Base-by-base conservation (phyloP, 2,797 vertebrate species). In the Acanthiza pusilla region DNA sequence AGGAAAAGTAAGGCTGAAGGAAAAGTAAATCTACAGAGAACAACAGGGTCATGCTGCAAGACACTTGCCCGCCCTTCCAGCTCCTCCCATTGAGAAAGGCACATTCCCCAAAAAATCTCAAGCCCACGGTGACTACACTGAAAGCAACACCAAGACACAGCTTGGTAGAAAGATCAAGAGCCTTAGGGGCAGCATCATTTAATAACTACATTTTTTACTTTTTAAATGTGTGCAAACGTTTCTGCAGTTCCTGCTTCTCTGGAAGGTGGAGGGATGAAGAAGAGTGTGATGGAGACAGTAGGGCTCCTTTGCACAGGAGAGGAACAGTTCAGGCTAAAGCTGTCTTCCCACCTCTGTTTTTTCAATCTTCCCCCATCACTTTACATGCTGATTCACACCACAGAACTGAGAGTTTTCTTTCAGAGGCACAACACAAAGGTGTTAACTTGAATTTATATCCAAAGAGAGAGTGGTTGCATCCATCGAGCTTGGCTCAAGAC, bases 251-350 rank as follows among this genome's bases (percentile, higher is more conserved):
- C 74, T 47, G 34, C 26, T 48, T 60, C 22, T 47, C 36, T 63
- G 30, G 8, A 40, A 45, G 22, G 32, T 11, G 19, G 27, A 87
- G 5, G 23, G 47, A 54, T 14, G 16, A 23, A 54, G 22, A 16
- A 18, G 18, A 81, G 5, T 2, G 22, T 2, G 21, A 67, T 27
- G 32, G 13, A 13, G 23, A n/a, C 11, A 71, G 36, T 0, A 22
- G 7, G 15, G 19, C 22, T 62, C 12, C 71, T 58, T 50, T 34
- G 29, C 29, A 55, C 15, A 30, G 34, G 21, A 27, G 0, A 42
- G 21, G 38, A 88, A 53, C 32, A 85, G 70, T 36, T 91, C 40
- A 84, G 78, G 40, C 19, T 45, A 2, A 81, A 89, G 16, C 2
- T 67, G 23, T 45, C 60, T 62, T 76, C 85, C 47, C 43, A 21